Evolutionary conservation across 2,113 vertebrate species (phyloP).

Genomic region (Thunnus thynnus): DNA sequence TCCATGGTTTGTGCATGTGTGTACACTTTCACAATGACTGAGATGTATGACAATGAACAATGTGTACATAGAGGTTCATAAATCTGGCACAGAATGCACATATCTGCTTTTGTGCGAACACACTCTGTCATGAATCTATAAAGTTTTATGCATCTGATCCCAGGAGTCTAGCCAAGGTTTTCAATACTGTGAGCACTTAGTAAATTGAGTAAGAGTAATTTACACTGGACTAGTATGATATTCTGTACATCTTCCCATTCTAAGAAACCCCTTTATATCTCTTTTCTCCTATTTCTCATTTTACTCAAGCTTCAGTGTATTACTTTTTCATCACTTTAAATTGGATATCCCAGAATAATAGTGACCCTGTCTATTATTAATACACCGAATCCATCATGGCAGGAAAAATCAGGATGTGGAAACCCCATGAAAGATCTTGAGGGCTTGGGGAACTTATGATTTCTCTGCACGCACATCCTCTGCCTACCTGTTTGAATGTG

Average conservation of each 20-base stretch:
- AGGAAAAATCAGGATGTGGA: conserved; percentile 46
- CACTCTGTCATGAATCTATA: conserved; percentile 16
- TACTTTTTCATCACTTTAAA: conserved; percentile 77
- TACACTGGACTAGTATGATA: conserved; percentile 55
- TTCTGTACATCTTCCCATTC: conserved; percentile 54
- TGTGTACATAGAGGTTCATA: conserved; percentile 1
- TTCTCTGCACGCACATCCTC: conserved; percentile 15
- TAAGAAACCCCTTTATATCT: conserved; percentile 53
- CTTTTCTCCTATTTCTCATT: conserved; percentile 56
- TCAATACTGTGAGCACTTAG: conserved; percentile 49
- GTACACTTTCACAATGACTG: conserved; percentile 7
- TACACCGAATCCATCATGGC: conserved; percentile 65
- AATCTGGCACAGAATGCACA: conserved; percentile 23
- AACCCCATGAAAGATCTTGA: conserved; percentile 37
- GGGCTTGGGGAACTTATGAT: conserved; percentile 16
- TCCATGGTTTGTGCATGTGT: not conserved
- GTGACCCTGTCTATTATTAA: conserved; percentile 71
- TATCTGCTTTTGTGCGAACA: conserved; percentile 22
- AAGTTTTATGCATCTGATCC: conserved; percentile 36
- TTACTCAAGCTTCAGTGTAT: conserved; percentile 56
- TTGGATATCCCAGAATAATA: conserved; percentile 76
- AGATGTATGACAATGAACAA: conserved; percentile 20
- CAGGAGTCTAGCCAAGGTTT: conserved; percentile 30
- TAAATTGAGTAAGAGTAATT: conserved; percentile 58
- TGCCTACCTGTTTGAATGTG: conserved; percentile 44